A percentile compares a stretch with the other conserved stretches of the same genome.
These are phyloP conservation scores for Pogonus chalceus DNA, from an alignment of 1,140 invertebrate species.

Conservation along the genomic window DNA sequence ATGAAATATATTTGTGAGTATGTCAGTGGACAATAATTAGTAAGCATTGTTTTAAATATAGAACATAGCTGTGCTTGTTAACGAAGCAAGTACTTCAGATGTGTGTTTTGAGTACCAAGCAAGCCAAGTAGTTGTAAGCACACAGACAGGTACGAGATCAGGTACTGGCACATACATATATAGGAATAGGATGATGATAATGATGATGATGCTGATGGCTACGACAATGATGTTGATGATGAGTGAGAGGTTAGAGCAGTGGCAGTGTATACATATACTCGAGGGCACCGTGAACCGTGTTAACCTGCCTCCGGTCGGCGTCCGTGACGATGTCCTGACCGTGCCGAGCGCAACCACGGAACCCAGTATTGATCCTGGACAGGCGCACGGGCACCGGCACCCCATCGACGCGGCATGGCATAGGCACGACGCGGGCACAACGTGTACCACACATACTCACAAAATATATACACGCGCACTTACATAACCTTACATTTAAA, in stretches of 20 bases:
- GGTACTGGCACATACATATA: no score
- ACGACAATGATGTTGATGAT: background rate
- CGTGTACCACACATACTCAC: no score
- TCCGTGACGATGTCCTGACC: background rate
- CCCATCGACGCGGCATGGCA: background rate
- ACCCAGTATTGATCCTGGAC: constrained; percentile 1
- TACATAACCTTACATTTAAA: no score
- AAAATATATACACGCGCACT: background rate
- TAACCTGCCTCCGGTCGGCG: constrained; percentile 1
- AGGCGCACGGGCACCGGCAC: background rate
- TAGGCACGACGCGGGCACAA: no score
- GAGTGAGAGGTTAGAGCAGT: background rate
- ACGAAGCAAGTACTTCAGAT: no score
- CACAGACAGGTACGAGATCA: no score
- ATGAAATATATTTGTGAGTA: no score
- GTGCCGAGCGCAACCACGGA: constrained; percentile 3
- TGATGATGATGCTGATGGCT: background rate
- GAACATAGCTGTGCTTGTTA: no score
- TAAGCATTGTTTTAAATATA: no score
- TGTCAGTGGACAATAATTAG: no score
- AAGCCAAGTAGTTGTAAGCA: background rate
- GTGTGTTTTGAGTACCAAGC: background rate
- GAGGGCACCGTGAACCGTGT: background rate
- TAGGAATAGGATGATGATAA: background rate
- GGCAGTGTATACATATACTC: background rate